Evolutionary conservation across 2,797 vertebrate genomes (phyloP).

Genomic region (Sebastolobus alascanus): DNA sequence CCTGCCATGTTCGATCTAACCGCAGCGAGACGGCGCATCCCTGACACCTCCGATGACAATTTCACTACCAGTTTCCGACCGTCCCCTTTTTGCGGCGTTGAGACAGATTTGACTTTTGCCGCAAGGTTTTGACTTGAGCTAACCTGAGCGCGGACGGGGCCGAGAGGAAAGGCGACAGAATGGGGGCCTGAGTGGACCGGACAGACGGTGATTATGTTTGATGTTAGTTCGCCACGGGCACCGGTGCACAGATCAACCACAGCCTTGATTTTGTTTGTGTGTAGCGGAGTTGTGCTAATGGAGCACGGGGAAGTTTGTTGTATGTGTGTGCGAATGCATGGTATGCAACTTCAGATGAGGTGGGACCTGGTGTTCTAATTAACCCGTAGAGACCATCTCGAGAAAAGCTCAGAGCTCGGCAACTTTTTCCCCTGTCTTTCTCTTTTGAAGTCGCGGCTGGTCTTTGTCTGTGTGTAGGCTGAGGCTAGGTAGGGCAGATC

Average conservation of each 20-base stretch:
- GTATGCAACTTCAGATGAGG: conserved; percentile 71
- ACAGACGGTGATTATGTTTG: conserved; percentile 73
- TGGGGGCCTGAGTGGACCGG: conserved; percentile 42
- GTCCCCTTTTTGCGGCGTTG: conserved; percentile 25
- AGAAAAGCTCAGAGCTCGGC: conserved; percentile 57
- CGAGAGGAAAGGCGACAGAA: conserved; percentile 59
- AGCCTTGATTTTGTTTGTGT: conserved; percentile 47
- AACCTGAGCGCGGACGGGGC: conserved; percentile 66
- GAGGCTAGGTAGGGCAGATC: conserved; percentile 51
- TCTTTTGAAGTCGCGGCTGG: conserved; percentile 73
- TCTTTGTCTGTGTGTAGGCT: conserved; percentile 54
- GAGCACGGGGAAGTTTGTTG: conserved; percentile 28
- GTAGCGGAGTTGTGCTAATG: conserved; percentile 24
- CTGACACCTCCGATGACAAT: conserved; percentile 67
- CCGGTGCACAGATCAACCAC: conserved; percentile 54
- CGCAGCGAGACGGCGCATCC: conserved; percentile 33
- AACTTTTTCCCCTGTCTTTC: conserved; percentile 37
- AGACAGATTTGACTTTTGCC: conserved; percentile 69
- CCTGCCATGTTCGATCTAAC: conserved; percentile 62
- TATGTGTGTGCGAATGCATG: conserved; percentile 55
- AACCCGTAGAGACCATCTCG: conserved; percentile 75
- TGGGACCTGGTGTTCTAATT: conserved; percentile 76
- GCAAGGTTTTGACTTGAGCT: conserved; percentile 69
- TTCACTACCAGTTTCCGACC: conserved; percentile 44
- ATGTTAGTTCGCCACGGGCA: conserved; percentile 56